These are phyloP conservation scores for Ceyx margarethae DNA, from an alignment of 2,113 vertebrate species.

Conservation along the genomic window DNA sequence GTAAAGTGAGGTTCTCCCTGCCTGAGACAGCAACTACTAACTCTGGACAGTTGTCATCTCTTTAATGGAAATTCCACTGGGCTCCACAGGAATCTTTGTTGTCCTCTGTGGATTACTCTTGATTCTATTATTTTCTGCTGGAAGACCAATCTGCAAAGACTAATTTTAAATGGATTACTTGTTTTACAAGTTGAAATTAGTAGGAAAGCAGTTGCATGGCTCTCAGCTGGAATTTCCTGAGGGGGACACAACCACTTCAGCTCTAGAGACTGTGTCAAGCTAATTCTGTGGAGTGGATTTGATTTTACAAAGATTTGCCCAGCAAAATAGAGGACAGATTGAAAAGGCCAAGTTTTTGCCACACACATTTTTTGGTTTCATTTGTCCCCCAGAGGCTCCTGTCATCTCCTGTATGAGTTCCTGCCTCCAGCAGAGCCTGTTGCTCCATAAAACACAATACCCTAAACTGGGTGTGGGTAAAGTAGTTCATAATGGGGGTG, in stretches of 20 bases:
- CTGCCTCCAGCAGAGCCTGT: neutral
- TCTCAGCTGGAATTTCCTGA: neutral
- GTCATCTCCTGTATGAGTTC: neutral
- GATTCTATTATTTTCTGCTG: conserved; percentile 7
- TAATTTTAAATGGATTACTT: conserved; percentile 24
- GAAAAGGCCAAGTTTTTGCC: neutral
- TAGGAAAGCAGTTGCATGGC: neutral
- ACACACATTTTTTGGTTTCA: neutral
- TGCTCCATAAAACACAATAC: neutral
- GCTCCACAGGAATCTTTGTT: neutral
- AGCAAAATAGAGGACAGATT: neutral
- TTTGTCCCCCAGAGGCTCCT: neutral
- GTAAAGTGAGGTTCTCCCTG: conserved; percentile 16
- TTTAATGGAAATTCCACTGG: neutral
- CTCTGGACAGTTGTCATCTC: neutral
- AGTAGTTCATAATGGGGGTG: neutral
- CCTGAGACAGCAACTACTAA: neutral
- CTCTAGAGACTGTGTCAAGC: neutral
- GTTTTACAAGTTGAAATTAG: conserved; percentile 1
- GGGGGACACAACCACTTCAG: neutral
- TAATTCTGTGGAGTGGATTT: neutral
- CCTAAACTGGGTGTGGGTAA: neutral
- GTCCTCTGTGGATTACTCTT: neutral
- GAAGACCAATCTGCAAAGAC: neutral
- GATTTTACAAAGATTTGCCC: neutral